Evolutionary conservation across 2,888 invertebrate genomes (phyloP).

Genomic region (Blastobasis lacticolella): DNA sequence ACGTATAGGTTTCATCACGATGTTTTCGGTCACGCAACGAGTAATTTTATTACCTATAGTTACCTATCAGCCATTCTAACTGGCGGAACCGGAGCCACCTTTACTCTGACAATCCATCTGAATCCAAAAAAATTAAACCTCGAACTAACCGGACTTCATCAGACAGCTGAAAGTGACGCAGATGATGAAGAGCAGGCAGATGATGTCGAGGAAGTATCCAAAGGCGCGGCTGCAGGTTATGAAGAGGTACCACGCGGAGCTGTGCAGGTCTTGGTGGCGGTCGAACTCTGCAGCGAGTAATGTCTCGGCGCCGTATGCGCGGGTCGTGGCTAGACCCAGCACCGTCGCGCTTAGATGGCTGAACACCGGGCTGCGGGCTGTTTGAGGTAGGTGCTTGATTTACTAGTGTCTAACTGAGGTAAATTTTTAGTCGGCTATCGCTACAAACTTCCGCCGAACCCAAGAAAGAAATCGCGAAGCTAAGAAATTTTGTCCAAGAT

Average conservation of each 20-base stretch:
- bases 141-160: conserved; percentile 52
- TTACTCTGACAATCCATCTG: too few species aligned
- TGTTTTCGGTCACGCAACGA: too few species aligned
- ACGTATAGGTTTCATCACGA: too few species aligned
- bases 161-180: conserved; percentile 78
- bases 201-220: conserved; percentile 77
- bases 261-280: conserved; percentile 76
- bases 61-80: too few species aligned
- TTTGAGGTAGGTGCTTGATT: neutral
- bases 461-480: too few species aligned
- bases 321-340: conserved; percentile 85
- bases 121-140: too few species aligned
- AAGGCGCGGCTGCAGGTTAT: conserved; percentile 78
- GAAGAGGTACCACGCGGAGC: conserved; percentile 80
- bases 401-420: neutral
- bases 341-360: conserved; percentile 86
- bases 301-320: conserved; percentile 82
- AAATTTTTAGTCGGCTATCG: too few species aligned
- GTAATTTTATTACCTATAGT: too few species aligned
- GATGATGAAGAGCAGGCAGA: conserved; percentile 77
- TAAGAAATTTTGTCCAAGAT: too few species aligned
- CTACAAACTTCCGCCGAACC: too few species aligned
- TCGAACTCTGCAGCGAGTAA: conserved; percentile 76
- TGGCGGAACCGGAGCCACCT: too few species aligned
- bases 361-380: conserved; percentile 90